Percentiles rank a stretch among this genome's conserved stretches.
phyloP scores from a whole-genome alignment of 2,113 vertebrate genomes.

The Xenopus tropicalis region UCB_Xtro_10.0 CM004447.2:48636501-48637000 shows the following conservation, averaged over 20 bases:
- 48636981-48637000: no score
- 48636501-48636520: no score
- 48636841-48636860: neutral
- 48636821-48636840: no score
- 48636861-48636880: neutral
- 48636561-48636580: constrained; percentile 79
- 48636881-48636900: no score
- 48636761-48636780: constrained; percentile 67
- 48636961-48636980: no score
- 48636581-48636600: constrained; percentile 77
- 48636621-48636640: constrained; percentile 80
- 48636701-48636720: constrained; percentile 72
- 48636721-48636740: constrained; percentile 73
- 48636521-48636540: no score
- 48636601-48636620: constrained; percentile 74
- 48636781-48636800: no score
- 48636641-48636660: constrained; percentile 76
- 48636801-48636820: no score
- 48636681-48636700: constrained; percentile 80
- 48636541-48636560: constrained; percentile 56
- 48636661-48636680: constrained; percentile 76
- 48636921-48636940: no score
- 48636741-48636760: constrained; percentile 79
- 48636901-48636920: no score
- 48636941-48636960: no score